These are phyloP conservation scores for Platynereis dumerilii DNA, from an alignment of 2,888 invertebrate species.

Conservation along the genomic window DNA sequence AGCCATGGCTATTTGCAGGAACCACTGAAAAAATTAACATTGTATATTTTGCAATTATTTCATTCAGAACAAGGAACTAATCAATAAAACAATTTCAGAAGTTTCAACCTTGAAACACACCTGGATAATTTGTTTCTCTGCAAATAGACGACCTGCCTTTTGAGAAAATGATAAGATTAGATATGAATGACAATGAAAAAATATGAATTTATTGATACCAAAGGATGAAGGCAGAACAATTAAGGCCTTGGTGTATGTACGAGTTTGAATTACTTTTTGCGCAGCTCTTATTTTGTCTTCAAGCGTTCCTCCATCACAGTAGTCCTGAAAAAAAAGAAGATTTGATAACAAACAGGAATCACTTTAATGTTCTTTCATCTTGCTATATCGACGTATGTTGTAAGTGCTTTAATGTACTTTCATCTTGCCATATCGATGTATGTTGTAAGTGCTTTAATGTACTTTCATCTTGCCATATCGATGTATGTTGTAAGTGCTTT, in stretches of 20 bases:
- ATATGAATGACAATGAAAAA: neutral
- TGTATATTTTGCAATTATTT: too few species aligned
- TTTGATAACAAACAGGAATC: neutral
- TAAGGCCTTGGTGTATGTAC: too few species aligned
- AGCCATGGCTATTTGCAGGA: constrained; percentile 59
- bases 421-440: too few species aligned
- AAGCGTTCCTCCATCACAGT: constrained; percentile 60
- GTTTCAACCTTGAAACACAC: too few species aligned
- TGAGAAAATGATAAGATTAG: constrained; percentile 24
- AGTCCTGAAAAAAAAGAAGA: constrained; percentile 46
- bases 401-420: too few species aligned
- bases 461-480: too few species aligned
- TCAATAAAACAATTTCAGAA: too few species aligned
- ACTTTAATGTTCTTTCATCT: too few species aligned
- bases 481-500: too few species aligned
- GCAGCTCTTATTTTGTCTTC: constrained; percentile 56
- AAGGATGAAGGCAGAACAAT: neutral
- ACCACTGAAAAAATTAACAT: constrained; percentile 49
- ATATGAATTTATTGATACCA: neutral
- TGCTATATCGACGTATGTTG: too few species aligned
- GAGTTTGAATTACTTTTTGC: constrained; percentile 44
- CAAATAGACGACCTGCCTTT: constrained; percentile 46
- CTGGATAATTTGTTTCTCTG: constrained; percentile 54
- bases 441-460: too few species aligned
- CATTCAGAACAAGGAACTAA: too few species aligned